Evolutionary conservation across 2,888 invertebrate genomes (phyloP).

Genomic region (Scaptomyza parva): DNA sequence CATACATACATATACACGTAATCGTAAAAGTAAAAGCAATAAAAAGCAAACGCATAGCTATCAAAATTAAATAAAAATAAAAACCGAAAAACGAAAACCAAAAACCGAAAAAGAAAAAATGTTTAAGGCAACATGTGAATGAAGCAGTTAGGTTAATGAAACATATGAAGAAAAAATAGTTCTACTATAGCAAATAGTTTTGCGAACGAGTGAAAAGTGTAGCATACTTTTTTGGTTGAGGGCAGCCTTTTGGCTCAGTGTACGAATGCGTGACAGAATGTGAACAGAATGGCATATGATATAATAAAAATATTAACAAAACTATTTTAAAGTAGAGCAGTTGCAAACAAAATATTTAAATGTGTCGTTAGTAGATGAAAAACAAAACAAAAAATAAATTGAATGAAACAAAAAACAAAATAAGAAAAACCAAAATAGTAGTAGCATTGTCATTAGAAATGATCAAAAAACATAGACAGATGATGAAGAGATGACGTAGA

Average conservation of each 20-base stretch:
- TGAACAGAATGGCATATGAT: constrained; percentile 54
- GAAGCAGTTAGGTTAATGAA: constrained; percentile 59
- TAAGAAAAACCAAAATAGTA: constrained; percentile 61
- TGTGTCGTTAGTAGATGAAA: constrained; percentile 75
- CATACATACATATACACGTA: constrained; percentile 49
- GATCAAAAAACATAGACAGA: constrained; percentile 17
- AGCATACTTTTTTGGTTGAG: constrained; percentile 63
- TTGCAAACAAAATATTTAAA: constrained; percentile 80
- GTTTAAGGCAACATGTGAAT: constrained; percentile 37
- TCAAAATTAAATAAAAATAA: constrained; percentile 54
- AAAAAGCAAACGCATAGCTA: constrained; percentile 77
- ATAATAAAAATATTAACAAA: constrained; percentile 49
- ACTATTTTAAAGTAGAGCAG: constrained; percentile 80
- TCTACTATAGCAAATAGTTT: constrained; percentile 52
- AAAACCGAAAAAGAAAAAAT: too few species aligned
- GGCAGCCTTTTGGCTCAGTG: constrained; percentile 66
- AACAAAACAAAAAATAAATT: constrained; percentile 13
- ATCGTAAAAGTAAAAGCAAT: constrained; percentile 71
- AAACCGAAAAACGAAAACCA: too few species aligned
- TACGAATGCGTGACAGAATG: constrained; percentile 28
- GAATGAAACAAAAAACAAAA: constrained; percentile 19
- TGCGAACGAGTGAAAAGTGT: constrained; percentile 54
- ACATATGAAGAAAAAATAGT: constrained; percentile 40
- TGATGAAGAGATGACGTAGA: constrained; percentile 23
- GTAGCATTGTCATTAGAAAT: constrained; percentile 76